Evolutionary conservation across 64 coral and sea anemone genomes (phyloP), one percentile per base, ranked within the genome.

Genomic region (Orbicella faveolata): DNA sequence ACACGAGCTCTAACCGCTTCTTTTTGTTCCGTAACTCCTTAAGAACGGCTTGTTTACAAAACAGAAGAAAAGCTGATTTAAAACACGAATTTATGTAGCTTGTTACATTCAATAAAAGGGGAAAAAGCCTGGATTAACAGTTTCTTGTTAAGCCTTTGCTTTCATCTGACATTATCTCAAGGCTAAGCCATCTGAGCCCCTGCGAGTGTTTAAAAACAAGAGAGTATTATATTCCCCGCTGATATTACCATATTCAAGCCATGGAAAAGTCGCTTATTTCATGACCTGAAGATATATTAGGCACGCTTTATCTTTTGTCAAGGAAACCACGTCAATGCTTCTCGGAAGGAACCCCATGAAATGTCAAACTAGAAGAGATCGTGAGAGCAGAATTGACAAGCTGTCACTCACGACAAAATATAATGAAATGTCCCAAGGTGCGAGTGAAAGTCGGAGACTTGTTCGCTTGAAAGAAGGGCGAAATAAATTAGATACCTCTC

Each of bases 311-410:
- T 85, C 82, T 68, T 83, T 64, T 83, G 61, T 64, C 62, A 36
- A 67, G 80, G 80, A 83, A 85, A 37, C 35, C 36, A 16, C 73
- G 82, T 73, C 82, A 70, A 72, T 14, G 61, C 34, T 85, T 25
- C 82, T 85, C 90, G 90, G 90, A 92, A 92, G 90, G 55, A 79
- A 52, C 34, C 83, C 30, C 83, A 75, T 73, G 83, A 92, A 80
- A 70, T 87, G 90, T 77, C 90, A 92, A 76, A 77, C 17, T 36
- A 21, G 19, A 67, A 79, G 75, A 41, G 37, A 92, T 44, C 18
- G 75, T 76, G 76, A 62, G 23, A 51, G 26, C 17, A 64, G 51
- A 85, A 44, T 72, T 85, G 82, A 72, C 82, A 85, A 73, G 82
- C 20, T 85, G 82, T 85, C 82, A 85, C 20, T 72, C 65, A 70